Evolutionary conservation across 1,140 invertebrate species (phyloP), one percentile per base, ranked within the genome.

Genomic region (Cydia fagiglandana): DNA sequence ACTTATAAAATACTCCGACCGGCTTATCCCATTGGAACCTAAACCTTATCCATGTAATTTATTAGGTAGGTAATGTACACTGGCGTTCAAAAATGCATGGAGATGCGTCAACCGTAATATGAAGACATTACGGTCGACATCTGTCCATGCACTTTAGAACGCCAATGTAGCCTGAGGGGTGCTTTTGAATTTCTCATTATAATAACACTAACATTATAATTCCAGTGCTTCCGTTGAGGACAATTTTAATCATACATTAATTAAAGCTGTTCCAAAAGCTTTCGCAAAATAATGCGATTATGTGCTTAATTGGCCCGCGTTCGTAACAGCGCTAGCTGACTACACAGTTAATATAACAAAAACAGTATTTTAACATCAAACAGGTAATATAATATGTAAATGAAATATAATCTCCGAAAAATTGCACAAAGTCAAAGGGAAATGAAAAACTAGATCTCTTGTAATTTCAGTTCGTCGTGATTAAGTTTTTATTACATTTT

Each of bases 251-350:
- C 56, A 61, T 24, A 24, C 2, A 61, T 61, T 61, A 6, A 61
- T 61, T 24, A 61, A 56, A 61, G 20, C 56, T 61, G 20, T 61
- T 24, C 56, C 20, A 24, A 61, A 56, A 61, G 56, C 56, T 61
- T 24, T 61, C 20, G 10, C 20, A 24, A 12, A 61, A 61, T 61
- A 61, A 61, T 61, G 6, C 56, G 20, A 61, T 61, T 24, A 61
- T 61, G 56, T 61, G 56, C 20, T 61, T 61, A 61, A 24, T 61
- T 61, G 56, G 56, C 56, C n/a, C 56, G 9, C 56, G 56, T 24
- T 53, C n/a, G 56, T 4, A 7, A 61, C 56, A 61, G 1, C 3
- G 15, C 5, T 61, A 9, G 53, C 53, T 15, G 17, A n/a, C 13
- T 5, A 61, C 56, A 61, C 56, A 20, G 56, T n/a, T 7, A 20